These are phyloP conservation scores for Erythrolamprus reginae DNA, from an alignment of 2,113 vertebrate species.

Conservation along the genomic window DNA sequence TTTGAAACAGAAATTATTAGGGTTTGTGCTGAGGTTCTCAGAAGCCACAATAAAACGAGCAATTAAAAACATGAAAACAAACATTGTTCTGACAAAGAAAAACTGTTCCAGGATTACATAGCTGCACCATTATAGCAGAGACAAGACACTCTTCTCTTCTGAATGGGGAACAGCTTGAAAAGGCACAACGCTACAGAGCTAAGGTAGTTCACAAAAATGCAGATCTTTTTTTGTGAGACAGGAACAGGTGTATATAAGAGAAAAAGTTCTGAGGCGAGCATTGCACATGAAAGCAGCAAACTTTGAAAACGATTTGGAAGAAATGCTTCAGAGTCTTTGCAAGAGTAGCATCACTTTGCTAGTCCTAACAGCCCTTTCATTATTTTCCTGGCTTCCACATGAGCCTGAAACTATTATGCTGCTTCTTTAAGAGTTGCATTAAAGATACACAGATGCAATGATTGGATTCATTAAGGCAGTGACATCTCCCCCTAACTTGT, in stretches of 20 bases:
- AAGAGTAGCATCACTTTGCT: neutral
- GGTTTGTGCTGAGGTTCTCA: neutral
- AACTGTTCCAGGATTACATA: neutral
- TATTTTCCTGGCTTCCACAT: neutral
- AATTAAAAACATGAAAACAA: neutral
- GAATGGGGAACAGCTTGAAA: constrained; percentile 28
- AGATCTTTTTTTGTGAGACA: neutral
- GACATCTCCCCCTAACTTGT: neutral
- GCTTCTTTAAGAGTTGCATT: neutral
- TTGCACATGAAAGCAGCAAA: neutral
- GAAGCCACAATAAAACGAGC: neutral
- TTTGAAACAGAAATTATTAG: neutral
- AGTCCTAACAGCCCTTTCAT: neutral
- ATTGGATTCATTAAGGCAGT: neutral
- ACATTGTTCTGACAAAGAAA: neutral
- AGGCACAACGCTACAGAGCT: neutral
- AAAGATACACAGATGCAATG: neutral
- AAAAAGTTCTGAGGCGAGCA: neutral
- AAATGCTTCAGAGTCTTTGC: neutral
- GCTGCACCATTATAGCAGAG: neutral
- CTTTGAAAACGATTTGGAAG: neutral
- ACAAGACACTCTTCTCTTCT: constrained; percentile 34
- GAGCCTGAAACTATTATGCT: neutral
- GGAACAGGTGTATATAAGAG: neutral
- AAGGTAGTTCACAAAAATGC: neutral